Evolutionary conservation across 2,113 vertebrate genomes (phyloP).

Genomic region (Oncorhynchus kisutch): DNA sequence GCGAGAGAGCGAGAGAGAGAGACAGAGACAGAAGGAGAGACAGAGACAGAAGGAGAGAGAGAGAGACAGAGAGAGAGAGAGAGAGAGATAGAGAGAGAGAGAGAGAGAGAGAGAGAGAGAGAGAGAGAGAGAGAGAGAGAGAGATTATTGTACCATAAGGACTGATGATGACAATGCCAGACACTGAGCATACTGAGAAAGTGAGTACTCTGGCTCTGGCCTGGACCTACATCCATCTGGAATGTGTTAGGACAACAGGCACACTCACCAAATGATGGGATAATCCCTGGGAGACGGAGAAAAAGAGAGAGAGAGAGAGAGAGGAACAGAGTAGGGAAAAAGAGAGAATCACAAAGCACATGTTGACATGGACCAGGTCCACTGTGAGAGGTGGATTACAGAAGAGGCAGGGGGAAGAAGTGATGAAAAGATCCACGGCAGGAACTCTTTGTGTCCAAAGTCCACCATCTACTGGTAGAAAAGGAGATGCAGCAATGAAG

Average conservation of each 20-base stretch:
- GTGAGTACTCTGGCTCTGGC: background rate
- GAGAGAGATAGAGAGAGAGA: too few species aligned
- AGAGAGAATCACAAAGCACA: background rate
- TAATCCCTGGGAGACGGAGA: conserved; percentile 21
- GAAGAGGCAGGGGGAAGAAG: too few species aligned
- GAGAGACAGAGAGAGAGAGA: too few species aligned
- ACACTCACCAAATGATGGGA: conserved; percentile 4
- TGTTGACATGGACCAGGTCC: background rate
- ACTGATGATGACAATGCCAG: conserved; percentile 21
- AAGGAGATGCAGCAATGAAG: background rate
- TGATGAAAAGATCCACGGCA: too few species aligned
- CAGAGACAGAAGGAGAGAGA: too few species aligned
- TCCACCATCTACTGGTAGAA: background rate
- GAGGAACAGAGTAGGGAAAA: background rate
- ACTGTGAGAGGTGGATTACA: too few species aligned
- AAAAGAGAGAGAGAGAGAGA: background rate
- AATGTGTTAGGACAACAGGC: conserved; percentile 37
- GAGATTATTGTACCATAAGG: conserved; percentile 2
- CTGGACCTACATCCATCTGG: conserved; percentile 27
- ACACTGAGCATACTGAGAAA: background rate
- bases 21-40: too few species aligned
- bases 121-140: background rate
- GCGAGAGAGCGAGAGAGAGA: too few species aligned
- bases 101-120: background rate
- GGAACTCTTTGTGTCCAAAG: background rate